Evolutionary conservation across 2,797 vertebrate genomes (phyloP).

Genomic region (Hydrolagus colliei): DNA sequence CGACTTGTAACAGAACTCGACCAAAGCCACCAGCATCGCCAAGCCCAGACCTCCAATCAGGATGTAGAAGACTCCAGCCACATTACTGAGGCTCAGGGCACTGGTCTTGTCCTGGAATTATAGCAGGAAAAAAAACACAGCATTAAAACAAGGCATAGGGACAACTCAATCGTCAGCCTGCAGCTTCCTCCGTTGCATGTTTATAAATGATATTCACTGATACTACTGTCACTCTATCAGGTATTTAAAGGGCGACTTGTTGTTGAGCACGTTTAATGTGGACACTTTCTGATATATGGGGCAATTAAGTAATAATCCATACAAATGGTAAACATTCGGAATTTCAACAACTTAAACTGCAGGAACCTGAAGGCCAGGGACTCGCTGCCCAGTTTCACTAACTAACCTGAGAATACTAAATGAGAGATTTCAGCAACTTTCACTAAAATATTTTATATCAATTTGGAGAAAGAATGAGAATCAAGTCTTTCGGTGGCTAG

Average conservation of each 20-base stretch:
- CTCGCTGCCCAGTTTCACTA: too few species aligned
- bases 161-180: neutral
- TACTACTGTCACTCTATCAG: neutral
- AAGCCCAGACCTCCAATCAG: conserved; percentile 93
- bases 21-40: conserved; percentile 97
- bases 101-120: conserved; percentile 89
- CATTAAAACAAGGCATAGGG: neutral
- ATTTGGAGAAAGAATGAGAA: too few species aligned
- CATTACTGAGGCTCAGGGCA: conserved; percentile 93
- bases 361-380: too few species aligned
- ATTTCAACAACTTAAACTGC: too few species aligned
- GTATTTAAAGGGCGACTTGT: neutral
- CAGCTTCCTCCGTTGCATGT: neutral
- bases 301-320: neutral
- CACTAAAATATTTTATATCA: too few species aligned
- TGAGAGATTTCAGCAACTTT: too few species aligned
- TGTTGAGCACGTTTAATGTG: neutral
- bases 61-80: conserved; percentile 98
- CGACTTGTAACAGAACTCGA: conserved; percentile 99
- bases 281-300: neutral
- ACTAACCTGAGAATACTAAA: too few species aligned
- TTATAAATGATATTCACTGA: neutral
- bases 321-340: too few species aligned
- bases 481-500: too few species aligned
- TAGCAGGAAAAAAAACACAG: conserved; percentile 36